Evolutionary conservation across 2,888 invertebrate species (phyloP), one percentile per base, ranked within the genome.

Genomic region (Caenorhabditis becei): DNA sequence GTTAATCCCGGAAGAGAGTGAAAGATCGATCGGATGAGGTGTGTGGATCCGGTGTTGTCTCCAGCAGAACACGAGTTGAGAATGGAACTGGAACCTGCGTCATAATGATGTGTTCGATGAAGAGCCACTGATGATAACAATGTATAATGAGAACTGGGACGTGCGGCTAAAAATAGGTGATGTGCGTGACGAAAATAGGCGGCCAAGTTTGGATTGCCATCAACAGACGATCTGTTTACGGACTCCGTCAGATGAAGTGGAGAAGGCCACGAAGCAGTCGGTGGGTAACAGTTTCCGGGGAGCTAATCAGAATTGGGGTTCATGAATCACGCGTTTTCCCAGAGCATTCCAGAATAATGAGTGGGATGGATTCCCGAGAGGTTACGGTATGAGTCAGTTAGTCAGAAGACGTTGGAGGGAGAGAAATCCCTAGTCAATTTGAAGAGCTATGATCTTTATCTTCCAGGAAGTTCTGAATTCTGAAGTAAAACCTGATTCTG

Each of bases 61-160:
- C 23, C 18, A 23, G 14, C 41, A 35, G 20, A 26, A 28, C 24
- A 24, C 41, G 41, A 20, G 32, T 24, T 14, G 23, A 7, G 23
- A 37, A 23, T 58, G 44, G 35, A 32, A n/a, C n/a, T n/a, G 32
- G 32, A 10, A 23, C 53, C 66, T 59, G 61, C 75, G 75, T 75
- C 75, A 75, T 75, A 61, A 75, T 44, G 59, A 75, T 75, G 75
- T 66, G 66, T 75, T 66, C 54, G 75, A 54, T 5, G 54, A 51
- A 44, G 47, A 58, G 67, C 67, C 8, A 4, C 47, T 11, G 51
- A 75, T 61, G 75, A 75, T 61, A 75, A 75, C 75, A 75, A 75
- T 75, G 61, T 66, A 66, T 75, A 75, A 75, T 75, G 75, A 66
- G 75, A 66, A 75, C 23, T 61, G 53, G 65, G 35, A 37, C 61